These are phyloP conservation scores for Callitettix versicolor DNA, from an alignment of 1,140 invertebrate species.

Conservation along the genomic window DNA sequence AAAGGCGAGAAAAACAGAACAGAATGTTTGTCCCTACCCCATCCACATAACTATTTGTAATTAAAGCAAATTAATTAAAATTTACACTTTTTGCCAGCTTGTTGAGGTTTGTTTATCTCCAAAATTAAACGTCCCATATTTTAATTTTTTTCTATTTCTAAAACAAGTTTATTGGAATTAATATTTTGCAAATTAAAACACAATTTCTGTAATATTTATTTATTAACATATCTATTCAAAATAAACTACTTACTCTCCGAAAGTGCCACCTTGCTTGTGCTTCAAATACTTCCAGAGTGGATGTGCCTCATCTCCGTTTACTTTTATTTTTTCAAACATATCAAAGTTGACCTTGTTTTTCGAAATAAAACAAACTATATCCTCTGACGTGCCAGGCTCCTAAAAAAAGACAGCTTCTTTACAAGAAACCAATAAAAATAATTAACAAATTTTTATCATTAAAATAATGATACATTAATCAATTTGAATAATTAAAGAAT, in stretches of 20 bases:
- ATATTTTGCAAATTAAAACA: too few relatives aligned
- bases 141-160: too few relatives aligned
- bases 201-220: too few relatives aligned
- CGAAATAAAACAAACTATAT: slow-evolving; percentile 61
- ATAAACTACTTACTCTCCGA: slow-evolving; percentile 40
- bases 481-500: not conserved
- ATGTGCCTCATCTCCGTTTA: slow-evolving; percentile 73
- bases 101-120: too few relatives aligned
- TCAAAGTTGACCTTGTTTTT: slow-evolving; percentile 64
- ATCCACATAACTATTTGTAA: too few relatives aligned
- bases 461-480: not conserved
- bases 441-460: not conserved
- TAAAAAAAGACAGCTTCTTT: slow-evolving; percentile 33
- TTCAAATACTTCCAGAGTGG: slow-evolving; percentile 82
- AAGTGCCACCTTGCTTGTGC: slow-evolving; percentile 54
- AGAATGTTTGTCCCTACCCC: too few relatives aligned
- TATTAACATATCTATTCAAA: too few relatives aligned
- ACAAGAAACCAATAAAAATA: not conserved
- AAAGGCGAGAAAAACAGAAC: too few relatives aligned
- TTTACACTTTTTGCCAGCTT: too few relatives aligned
- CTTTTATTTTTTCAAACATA: slow-evolving; percentile 65
- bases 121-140: too few relatives aligned
- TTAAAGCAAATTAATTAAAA: too few relatives aligned
- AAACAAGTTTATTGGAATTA: too few relatives aligned
- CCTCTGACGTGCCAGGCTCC: slow-evolving; percentile 57